Base-by-base conservation (phyloP, 2,113 vertebrate species). In the Mionectes macconnelli region DNA sequence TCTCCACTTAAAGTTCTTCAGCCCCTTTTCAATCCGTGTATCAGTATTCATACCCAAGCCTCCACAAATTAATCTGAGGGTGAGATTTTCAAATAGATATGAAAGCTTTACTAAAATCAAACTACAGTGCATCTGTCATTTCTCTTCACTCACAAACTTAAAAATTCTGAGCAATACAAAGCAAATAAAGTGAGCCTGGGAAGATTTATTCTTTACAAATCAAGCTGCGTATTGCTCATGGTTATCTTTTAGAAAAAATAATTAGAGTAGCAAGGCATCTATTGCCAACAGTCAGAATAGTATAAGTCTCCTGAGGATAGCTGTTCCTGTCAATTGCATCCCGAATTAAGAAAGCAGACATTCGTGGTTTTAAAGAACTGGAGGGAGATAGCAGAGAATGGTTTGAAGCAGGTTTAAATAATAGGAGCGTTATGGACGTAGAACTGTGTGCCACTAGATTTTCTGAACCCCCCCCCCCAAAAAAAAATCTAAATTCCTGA, bases 221-320 rank as follows among this genome's bases (percentile, higher is more conserved):
- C 90, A 90, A 96, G 37, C 60, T 95, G 76, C 16, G 0, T 89
- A 90, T 86, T 93, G 72, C 60, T 94, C 20, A 42, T 52, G 37
- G 72, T 93, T 96, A 96, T 93, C 88, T 96, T 91, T 94, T 49
- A 68, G 82, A 90, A 92, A 95, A 96, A 94, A 76, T 91, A 96
- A 96, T 96, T 94, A 96, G 74, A 85, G 25, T 94, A 91, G 73
- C 93, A 88, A 82, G 91, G 63, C 50, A 94, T 62, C 53, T 66
- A 77, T 95, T 94, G 75, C 84, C 66, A 90, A 66, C 53, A 90
- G 78, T 83, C 70, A 93, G 80, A 97, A 83, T 37, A 47, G 67
- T 35, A 8, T 60, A 84, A 79, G 50, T 73, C 87, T 89, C 93
- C 70, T 0, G 50, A 95, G 84, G 50, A 89, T 30, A 90, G 31